Conservation (phyloP, 2,888 invertebrate genomes). For the Erebia aethiops region DNA sequence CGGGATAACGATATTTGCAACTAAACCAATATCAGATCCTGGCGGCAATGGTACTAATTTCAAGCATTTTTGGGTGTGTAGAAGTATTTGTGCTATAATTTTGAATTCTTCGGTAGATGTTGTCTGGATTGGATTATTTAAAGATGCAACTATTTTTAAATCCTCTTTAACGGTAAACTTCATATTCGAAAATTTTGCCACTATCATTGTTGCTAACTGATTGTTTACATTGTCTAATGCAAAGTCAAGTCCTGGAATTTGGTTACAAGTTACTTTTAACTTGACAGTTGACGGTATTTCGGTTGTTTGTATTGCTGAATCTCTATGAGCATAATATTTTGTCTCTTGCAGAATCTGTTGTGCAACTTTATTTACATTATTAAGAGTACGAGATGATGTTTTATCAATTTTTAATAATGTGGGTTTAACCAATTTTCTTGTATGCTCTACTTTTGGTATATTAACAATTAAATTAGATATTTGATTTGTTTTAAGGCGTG, state of each 20-base stretch:
- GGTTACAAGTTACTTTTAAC: neutral
- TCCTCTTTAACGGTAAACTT: conserved; percentile 4
- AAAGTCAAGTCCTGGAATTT: neutral
- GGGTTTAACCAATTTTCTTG: neutral
- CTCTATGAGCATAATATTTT: neutral
- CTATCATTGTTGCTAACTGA: neutral
- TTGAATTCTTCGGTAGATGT: neutral
- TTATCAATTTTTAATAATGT: conserved; percentile 5
- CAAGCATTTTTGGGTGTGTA: neutral
- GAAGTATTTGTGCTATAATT: neutral
- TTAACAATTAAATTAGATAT: neutral
- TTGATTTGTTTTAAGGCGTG: neutral
- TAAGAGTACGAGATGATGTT: neutral
- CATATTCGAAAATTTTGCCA: neutral
- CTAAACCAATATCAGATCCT: neutral
- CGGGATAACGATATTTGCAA: neutral
- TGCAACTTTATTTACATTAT: neutral
- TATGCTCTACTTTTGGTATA: conserved; percentile 1
- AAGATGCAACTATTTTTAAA: neutral
- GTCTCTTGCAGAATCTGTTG: neutral
- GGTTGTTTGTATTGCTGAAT: neutral
- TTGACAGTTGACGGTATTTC: neutral
- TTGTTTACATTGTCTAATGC: neutral
- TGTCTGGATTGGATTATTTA: neutral
- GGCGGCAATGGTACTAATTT: neutral